Conservation (phyloP, 2,797 vertebrate species). For the Gymnoscopelus braueri region DNA sequence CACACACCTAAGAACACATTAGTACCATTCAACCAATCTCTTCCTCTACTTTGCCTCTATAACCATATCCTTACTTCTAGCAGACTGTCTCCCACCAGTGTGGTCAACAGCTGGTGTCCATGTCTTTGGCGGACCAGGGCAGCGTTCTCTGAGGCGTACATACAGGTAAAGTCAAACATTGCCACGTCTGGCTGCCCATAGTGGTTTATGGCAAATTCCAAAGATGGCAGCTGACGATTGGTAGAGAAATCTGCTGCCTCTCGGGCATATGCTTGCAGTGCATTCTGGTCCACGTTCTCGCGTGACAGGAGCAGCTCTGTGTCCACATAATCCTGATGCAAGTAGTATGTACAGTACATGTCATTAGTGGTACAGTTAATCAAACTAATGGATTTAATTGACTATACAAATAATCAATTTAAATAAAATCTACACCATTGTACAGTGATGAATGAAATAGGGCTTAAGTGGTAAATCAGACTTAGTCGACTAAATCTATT, state of each 20-base stretch:
- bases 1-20: no score
- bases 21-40: no score
- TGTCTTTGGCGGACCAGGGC: slow-evolving; percentile 89
- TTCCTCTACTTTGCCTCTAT: neutral
- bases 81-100: slow-evolving; percentile 94
- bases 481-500: no score
- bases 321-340: slow-evolving; percentile 87
- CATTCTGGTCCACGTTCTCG: slow-evolving; percentile 92
- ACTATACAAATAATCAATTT: no score
- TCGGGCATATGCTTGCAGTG: slow-evolving; percentile 88
- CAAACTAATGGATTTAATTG: no score
- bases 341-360: neutral
- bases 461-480: no score
- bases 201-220: slow-evolving; percentile 97
- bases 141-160: slow-evolving; percentile 94
- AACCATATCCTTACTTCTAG: slow-evolving; percentile 85
- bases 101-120: slow-evolving; percentile 87
- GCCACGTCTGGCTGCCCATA: slow-evolving; percentile 95
- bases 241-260: slow-evolving; percentile 95
- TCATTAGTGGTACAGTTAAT: neutral
- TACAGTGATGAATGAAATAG: no score
- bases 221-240: slow-evolving; percentile 88
- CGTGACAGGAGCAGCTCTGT: slow-evolving; percentile 90
- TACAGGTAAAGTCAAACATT: slow-evolving; percentile 98
- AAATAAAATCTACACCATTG: no score